Evolutionary conservation across 1,140 invertebrate genomes (phyloP).

Genomic region (Lasioglossum baleicum): DNA sequence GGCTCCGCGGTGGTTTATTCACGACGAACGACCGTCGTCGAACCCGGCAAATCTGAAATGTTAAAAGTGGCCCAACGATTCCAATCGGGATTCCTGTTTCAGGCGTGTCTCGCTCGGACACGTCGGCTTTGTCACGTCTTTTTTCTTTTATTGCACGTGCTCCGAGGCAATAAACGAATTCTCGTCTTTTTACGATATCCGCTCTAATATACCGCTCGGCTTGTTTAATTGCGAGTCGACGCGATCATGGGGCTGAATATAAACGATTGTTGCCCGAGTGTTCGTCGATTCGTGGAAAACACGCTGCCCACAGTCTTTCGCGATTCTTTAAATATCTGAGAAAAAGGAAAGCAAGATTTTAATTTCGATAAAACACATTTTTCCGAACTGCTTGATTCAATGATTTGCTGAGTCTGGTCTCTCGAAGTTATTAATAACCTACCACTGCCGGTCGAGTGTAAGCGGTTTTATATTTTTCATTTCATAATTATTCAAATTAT

Average conservation of each 20-base stretch:
- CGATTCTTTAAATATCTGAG: no score
- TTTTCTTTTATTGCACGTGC: not conserved
- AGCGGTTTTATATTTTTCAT: no score
- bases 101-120: constrained; percentile 4
- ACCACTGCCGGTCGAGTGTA: no score
- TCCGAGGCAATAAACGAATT: not conserved
- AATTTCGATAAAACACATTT: no score
- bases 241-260: not conserved
- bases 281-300: no score
- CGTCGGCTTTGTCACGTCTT: not conserved
- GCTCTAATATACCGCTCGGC: not conserved
- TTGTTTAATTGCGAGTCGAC: not conserved
- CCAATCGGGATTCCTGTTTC: constrained; percentile 24
- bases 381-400: no score
- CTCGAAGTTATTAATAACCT: no score
- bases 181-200: not conserved
- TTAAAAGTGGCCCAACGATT: constrained; percentile 23
- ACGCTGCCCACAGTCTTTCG: no score
- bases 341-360: no score
- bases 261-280: no score
- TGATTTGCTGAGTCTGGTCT: no score
- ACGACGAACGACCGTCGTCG: not conserved
- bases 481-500: no score
- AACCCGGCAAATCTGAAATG: not conserved
- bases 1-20: not conserved